Evolutionary conservation across 2,888 invertebrate species (phyloP), one percentile per base, ranked within the genome.

Genomic region (Cheilosia vernalis): DNA sequence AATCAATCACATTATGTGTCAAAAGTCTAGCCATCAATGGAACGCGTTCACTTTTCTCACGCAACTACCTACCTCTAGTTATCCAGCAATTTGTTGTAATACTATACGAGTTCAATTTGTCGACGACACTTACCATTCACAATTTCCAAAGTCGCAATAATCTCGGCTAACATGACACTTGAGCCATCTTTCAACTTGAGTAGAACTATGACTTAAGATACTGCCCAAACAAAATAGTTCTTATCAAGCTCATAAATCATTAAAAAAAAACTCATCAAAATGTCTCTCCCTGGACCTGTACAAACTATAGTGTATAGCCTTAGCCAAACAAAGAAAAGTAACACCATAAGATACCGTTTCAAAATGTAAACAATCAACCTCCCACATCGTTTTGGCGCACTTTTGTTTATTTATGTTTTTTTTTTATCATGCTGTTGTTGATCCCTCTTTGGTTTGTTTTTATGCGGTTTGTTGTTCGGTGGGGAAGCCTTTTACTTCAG

Each of bases 311-410:
- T n/a, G 27, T 30, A 9, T 6, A 47, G 5, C 9, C 7, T 21
- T 21, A 30, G 30, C 7, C 42, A 30, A 37, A 49, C 60, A 33
- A 40, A 40, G 21, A 19, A 60, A 64, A 64, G 24, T 70, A 64
- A 63, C 67, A 63, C 3, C 33, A n/a, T n/a, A 44, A 53, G 51
- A 30, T n/a, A 15, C 40, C 66, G 33, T 2, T 49, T 30, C 51
- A 51, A 17, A 69, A 64, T 40, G 74, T 69, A 67, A 80, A 85
- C 76, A 80, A 70, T 33, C 55, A 70, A 76, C 85, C 85, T 76
- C 69, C 85, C 85, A 85, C 76, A 76, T 66, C 61, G 85, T 64
- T 66, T 80, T 85, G 80, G 85, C 85, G 85, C 85, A 85, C 85
- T 85, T 84, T 77, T 82, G 66, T 82, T 82, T 82, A 60, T 77